Conservation (phyloP, 2,113 vertebrate species). For the Puma concolor region DNA sequence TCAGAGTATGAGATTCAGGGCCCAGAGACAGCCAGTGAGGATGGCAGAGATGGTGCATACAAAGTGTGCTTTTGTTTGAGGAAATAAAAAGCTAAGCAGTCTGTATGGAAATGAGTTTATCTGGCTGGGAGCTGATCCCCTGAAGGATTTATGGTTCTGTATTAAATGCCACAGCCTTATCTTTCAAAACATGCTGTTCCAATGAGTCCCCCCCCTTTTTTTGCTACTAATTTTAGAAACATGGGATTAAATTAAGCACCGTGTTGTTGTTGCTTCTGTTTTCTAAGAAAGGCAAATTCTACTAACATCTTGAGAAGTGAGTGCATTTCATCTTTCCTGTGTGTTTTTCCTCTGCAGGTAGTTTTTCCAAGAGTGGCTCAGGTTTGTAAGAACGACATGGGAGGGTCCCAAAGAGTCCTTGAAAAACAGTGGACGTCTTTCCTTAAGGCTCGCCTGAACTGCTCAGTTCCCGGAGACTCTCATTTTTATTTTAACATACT, state of each 20-base stretch:
- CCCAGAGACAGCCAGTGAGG: slow-evolving; percentile 73
- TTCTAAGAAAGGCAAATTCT: slow-evolving; percentile 66
- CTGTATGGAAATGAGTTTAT: slow-evolving; percentile 89
- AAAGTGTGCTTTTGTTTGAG: slow-evolving; percentile 87
- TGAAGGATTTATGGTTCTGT: slow-evolving; percentile 86
- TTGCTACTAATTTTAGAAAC: slow-evolving; percentile 83
- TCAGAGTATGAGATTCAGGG: slow-evolving; percentile 67
- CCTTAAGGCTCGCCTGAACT: slow-evolving; percentile 97
- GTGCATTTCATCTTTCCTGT: slow-evolving; percentile 47
- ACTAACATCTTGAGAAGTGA: neutral
- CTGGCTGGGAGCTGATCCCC: slow-evolving; percentile 85
- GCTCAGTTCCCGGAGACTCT: slow-evolving; percentile 98
- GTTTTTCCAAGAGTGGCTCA: slow-evolving; percentile 97
- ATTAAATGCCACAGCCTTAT: slow-evolving; percentile 88
- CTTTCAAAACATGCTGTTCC: slow-evolving; percentile 83
- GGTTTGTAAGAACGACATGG: slow-evolving; percentile 97
- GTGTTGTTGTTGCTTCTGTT: slow-evolving; percentile 65
- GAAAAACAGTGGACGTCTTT: slow-evolving; percentile 99
- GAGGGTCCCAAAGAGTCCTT: slow-evolving; percentile 97
- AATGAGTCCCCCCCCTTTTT: slow-evolving; percentile 73
- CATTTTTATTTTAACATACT: slow-evolving; percentile 99
- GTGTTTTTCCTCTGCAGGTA: slow-evolving; percentile 87
- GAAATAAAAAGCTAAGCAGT: slow-evolving; percentile 87
- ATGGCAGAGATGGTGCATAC: slow-evolving; percentile 80
- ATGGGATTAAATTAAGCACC: slow-evolving; percentile 80